A percentile compares a stretch with the other conserved stretches of the same genome.
phyloP scores from a whole-genome alignment of 2,888 invertebrate species.

The Loripinus fragilis region DNA sequence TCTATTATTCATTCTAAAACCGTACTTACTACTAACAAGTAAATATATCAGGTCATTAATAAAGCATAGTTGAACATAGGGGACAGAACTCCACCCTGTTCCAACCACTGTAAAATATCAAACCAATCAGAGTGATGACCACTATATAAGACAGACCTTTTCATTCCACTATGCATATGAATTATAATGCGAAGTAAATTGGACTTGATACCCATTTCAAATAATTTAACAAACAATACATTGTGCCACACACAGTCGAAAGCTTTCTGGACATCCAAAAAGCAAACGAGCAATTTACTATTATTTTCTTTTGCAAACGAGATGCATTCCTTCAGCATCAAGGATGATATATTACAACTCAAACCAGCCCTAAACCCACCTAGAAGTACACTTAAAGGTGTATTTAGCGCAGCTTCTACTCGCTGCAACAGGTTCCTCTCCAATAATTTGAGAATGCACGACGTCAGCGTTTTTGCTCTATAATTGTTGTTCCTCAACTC shows the following conservation, averaged over 20 bases:
- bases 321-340: conserved; percentile 32
- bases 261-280: conserved; percentile 31
- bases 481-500: no score
- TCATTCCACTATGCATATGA: not conserved
- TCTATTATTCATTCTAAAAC: not conserved
- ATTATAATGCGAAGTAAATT: not conserved
- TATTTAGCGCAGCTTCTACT: no score
- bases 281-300: conserved; percentile 9
- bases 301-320: conserved; percentile 24
- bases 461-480: no score
- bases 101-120: not conserved
- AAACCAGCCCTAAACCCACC: no score
- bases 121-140: not conserved
- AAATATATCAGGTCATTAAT: not conserved
- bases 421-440: no score
- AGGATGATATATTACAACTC: no score
- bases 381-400: no score
- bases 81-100: not conserved
- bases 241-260: conserved; percentile 35
- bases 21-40: not conserved
- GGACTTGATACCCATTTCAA: not conserved
- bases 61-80: not conserved
- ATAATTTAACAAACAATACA: conserved; percentile 33
- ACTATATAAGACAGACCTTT: not conserved
- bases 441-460: no score